Percentiles rank a stretch among this genome's conserved stretches.
These are phyloP conservation scores for Lacanobia wlatinum DNA, from an alignment of 2,888 invertebrate species.

Conservation along the genomic window DNA sequence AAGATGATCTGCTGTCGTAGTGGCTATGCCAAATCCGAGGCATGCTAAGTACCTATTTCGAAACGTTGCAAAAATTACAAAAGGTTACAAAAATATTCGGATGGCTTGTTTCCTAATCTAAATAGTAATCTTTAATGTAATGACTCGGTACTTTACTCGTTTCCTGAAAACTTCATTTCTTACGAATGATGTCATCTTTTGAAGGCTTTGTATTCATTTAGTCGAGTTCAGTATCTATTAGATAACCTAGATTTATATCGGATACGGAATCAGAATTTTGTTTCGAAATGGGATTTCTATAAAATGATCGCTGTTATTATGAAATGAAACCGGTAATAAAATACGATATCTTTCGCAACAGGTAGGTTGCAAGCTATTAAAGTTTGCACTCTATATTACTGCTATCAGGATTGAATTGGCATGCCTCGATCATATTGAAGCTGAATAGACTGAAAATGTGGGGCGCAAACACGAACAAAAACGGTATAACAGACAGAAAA, in stretches of 20 bases:
- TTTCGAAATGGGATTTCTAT: slow-evolving; percentile 8
- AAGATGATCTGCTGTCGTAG: slow-evolving; percentile 20
- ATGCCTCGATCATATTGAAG: slow-evolving; percentile 35
- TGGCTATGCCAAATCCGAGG: slow-evolving; percentile 23
- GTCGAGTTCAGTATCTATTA: neutral
- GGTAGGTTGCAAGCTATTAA: slow-evolving; percentile 40
- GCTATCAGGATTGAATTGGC: slow-evolving; percentile 37
- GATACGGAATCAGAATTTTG: neutral
- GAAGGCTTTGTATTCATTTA: slow-evolving; percentile 20
- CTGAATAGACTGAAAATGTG: slow-evolving; percentile 35
- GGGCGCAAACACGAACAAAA: slow-evolving; percentile 25
- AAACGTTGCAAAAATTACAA: slow-evolving; percentile 35
- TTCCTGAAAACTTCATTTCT: slow-evolving; percentile 35
- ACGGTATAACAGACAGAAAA: slow-evolving; percentile 5
- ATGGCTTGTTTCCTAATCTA: slow-evolving; percentile 24
- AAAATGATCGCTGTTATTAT: neutral
- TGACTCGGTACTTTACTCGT: neutral
- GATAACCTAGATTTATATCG: slow-evolving; percentile 7
- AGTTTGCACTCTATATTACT: slow-evolving; percentile 37
- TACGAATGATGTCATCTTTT: slow-evolving; percentile 27
- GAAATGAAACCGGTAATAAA: slow-evolving; percentile 25
- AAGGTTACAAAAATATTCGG: slow-evolving; percentile 34
- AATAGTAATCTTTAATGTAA: slow-evolving; percentile 26
- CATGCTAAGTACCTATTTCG: slow-evolving; percentile 13
- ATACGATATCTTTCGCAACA: slow-evolving; percentile 39